Evolutionary conservation across 2,797 vertebrate species (phyloP).

Genomic region (Sebastes alutus): DNA sequence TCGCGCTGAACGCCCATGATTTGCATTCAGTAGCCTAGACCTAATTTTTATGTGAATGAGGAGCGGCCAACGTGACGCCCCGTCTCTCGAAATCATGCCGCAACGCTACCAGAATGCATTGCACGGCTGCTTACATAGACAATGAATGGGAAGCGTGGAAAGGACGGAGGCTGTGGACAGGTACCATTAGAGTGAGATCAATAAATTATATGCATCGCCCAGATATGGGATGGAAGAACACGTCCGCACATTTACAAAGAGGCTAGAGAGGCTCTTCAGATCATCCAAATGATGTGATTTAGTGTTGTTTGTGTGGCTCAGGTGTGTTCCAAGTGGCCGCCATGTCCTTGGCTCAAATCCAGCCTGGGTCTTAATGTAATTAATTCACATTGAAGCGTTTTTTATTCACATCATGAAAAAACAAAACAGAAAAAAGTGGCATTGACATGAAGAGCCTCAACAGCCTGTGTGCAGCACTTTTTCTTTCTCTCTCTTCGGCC

Average conservation of each 20-base stretch:
- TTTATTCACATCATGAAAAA: not conserved
- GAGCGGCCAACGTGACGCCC: too few species aligned
- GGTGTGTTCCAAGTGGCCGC: not conserved
- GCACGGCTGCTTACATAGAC: too few species aligned
- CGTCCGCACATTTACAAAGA: not conserved
- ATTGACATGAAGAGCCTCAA: not conserved
- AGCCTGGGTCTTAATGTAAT: not conserved
- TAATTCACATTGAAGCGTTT: not conserved
- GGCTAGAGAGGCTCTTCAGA: constrained; percentile 6
- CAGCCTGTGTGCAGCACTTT: not conserved
- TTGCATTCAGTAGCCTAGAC: too few species aligned
- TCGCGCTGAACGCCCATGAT: too few species aligned
- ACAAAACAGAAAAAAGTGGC: not conserved
- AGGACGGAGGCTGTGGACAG: too few species aligned
- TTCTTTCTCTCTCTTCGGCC: not conserved
- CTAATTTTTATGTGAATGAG: too few species aligned
- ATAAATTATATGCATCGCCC: not conserved
- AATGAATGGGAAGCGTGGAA: too few species aligned
- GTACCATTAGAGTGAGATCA: not conserved
- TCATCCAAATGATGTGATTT: not conserved
- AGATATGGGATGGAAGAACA: not conserved
- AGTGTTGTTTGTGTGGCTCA: not conserved
- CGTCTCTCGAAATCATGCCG: too few species aligned
- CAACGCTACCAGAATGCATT: too few species aligned
- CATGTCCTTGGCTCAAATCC: not conserved